Conservation (phyloP, 2,113 vertebrate species). For the Oncorhynchus mykiss region DNA sequence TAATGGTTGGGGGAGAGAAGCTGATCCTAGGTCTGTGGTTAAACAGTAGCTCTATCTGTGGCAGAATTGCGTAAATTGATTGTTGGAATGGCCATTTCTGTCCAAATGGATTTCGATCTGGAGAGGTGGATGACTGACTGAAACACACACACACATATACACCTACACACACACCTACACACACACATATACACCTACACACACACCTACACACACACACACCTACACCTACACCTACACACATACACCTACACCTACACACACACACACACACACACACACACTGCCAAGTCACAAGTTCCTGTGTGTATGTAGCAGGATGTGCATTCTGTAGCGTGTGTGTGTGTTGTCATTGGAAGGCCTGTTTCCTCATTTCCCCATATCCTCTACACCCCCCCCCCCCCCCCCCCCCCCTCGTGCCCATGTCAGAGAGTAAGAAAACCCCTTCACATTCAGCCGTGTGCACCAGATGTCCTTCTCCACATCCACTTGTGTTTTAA, state of each 20-base stretch:
- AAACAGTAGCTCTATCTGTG: neutral
- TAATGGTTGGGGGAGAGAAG: too few relatives aligned
- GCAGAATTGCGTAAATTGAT: conserved; percentile 45
- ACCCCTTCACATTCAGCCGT: too few relatives aligned
- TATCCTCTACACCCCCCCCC: neutral
- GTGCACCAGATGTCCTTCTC: too few relatives aligned
- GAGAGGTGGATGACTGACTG: neutral
- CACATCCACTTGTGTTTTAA: too few relatives aligned
- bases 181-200: neutral
- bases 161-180: conserved; percentile 10
- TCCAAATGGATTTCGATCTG: conserved; percentile 49
- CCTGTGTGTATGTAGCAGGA: too few relatives aligned
- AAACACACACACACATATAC: neutral
- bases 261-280: conserved; percentile 10
- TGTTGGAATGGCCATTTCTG: conserved; percentile 42
- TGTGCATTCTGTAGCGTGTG: too few relatives aligned
- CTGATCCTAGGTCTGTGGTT: too few relatives aligned
- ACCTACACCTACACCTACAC: neutral
- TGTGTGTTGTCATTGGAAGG: too few relatives aligned
- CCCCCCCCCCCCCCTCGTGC: too few relatives aligned
- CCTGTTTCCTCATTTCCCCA: too few relatives aligned
- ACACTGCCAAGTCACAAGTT: neutral
- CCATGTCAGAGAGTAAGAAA: too few relatives aligned
- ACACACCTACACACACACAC: conserved; percentile 21
- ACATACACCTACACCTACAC: conserved; percentile 6